These are phyloP conservation scores for Drosophila mulleri DNA, from an alignment of 2,888 invertebrate genomes.

Conservation along the genomic window DNA sequence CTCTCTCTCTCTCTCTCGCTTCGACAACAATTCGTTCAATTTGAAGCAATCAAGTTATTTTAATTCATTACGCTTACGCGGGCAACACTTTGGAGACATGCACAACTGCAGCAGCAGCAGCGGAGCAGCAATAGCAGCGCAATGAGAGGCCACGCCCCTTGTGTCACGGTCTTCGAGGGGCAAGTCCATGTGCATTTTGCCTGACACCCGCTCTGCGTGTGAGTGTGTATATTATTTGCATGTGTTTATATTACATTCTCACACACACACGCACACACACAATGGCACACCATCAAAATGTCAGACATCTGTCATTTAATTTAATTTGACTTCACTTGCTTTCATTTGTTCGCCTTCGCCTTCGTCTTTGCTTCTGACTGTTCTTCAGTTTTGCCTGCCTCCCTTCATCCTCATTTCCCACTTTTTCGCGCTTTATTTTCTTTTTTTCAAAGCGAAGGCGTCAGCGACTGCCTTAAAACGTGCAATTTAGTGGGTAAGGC, in stretches of 20 bases:
- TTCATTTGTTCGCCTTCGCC: constrained; percentile 64
- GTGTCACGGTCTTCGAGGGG: constrained; percentile 28
- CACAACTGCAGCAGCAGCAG: constrained; percentile 34
- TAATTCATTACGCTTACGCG: constrained; percentile 81
- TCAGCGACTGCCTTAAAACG: constrained; percentile 66
- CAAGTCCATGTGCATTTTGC: constrained; percentile 61
- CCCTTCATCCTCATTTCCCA: neutral
- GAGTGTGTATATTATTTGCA: constrained; percentile 50
- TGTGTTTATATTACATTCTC: constrained; percentile 53
- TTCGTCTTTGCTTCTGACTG: constrained; percentile 21
- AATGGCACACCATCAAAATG: constrained; percentile 64
- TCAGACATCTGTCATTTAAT: constrained; percentile 82
- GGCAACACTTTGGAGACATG: constrained; percentile 75
- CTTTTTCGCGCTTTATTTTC: constrained; percentile 5
- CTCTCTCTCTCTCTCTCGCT: constrained; percentile 8
- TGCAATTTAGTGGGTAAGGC: constrained; percentile 65
- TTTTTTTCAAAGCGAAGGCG: constrained; percentile 53
- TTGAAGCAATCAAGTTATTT: constrained; percentile 81
- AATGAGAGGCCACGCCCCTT: constrained; percentile 39
- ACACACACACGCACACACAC: constrained; percentile 22
- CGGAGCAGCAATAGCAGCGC: constrained; percentile 20
- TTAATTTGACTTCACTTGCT: constrained; percentile 81
- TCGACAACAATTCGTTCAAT: constrained; percentile 77
- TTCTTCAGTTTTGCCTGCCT: constrained; percentile 26
- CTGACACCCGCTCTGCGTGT: constrained; percentile 43